phyloP scores from a whole-genome alignment of 2,113 vertebrate genomes.

The Sander vitreus region DNA sequence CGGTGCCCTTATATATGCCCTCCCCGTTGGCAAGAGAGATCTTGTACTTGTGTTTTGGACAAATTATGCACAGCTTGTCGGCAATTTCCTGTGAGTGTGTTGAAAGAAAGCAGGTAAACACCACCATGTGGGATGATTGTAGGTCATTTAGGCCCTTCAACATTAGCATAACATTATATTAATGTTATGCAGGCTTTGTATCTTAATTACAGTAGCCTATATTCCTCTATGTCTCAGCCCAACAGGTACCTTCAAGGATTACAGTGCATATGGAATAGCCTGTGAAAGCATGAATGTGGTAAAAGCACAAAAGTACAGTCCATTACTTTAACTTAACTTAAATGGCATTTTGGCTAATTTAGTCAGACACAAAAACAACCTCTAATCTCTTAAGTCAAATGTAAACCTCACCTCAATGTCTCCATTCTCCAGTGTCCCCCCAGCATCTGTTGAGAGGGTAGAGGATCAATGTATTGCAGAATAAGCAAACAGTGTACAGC shows the following conservation, averaged over 20 bases:
- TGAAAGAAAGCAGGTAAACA: conserved; percentile 37
- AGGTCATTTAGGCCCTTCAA: conserved; percentile 7
- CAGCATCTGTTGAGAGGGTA: conserved; percentile 87
- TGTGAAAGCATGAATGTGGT: not conserved
- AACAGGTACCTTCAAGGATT: not conserved
- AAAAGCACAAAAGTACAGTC: not conserved
- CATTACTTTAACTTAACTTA: not conserved
- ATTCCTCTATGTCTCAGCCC: not conserved
- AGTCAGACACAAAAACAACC: conserved; percentile 11
- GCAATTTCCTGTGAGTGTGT: conserved; percentile 86
- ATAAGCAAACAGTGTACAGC: conserved; percentile 38
- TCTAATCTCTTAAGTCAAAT: not conserved
- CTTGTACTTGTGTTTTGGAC: conserved; percentile 95
- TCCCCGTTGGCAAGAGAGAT: conserved; percentile 91
- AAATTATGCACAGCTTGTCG: conserved; percentile 91
- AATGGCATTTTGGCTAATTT: not conserved
- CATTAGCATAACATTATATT: conserved; percentile 27
- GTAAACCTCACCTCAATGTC: conserved; percentile 92
- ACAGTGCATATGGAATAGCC: not conserved
- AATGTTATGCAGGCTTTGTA: conserved; percentile 46
- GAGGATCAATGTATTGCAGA: conserved; percentile 44
- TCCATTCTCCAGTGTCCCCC: conserved; percentile 86
- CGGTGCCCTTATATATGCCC: conserved; percentile 87
- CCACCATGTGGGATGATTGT: not conserved
- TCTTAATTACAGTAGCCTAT: conserved; percentile 22